phyloP scores from a whole-genome alignment of 2,888 invertebrate species.

The Hydraecia micacea region DNA sequence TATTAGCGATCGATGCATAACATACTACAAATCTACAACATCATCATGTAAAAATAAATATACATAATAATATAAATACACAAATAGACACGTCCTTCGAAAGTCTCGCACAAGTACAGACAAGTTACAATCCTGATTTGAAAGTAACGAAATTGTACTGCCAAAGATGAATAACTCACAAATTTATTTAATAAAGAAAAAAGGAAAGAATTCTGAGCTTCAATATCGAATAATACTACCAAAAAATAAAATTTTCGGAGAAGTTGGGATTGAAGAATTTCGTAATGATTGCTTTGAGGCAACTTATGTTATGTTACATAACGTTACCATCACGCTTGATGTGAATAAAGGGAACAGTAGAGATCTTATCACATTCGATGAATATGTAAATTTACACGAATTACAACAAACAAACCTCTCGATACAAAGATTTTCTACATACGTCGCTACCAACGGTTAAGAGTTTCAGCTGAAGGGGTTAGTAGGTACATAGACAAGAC shows the following conservation, averaged over 20 bases:
- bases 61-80: background rate
- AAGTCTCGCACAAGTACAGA: background rate
- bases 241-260: slow-evolving; percentile 39
- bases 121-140: slow-evolving; percentile 33
- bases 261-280: slow-evolving; percentile 12
- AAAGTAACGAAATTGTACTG: slow-evolving; percentile 47
- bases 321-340: background rate
- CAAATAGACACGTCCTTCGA: background rate
- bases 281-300: slow-evolving; percentile 26
- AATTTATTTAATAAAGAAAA: slow-evolving; percentile 54
- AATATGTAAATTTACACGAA: background rate
- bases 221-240: slow-evolving; percentile 43
- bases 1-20: too few species aligned
- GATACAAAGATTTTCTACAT: background rate
- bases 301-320: slow-evolving; percentile 2
- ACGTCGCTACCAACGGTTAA: background rate
- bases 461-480: background rate
- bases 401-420: background rate
- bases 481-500: background rate
- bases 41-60: too few species aligned
- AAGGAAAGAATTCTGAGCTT: slow-evolving; percentile 24
- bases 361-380: background rate
- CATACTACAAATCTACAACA: background rate
- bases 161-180: slow-evolving; percentile 45
- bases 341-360: background rate